phyloP scores from a whole-genome alignment of 2,888 invertebrate genomes.

The Cotesia congregata region DNA sequence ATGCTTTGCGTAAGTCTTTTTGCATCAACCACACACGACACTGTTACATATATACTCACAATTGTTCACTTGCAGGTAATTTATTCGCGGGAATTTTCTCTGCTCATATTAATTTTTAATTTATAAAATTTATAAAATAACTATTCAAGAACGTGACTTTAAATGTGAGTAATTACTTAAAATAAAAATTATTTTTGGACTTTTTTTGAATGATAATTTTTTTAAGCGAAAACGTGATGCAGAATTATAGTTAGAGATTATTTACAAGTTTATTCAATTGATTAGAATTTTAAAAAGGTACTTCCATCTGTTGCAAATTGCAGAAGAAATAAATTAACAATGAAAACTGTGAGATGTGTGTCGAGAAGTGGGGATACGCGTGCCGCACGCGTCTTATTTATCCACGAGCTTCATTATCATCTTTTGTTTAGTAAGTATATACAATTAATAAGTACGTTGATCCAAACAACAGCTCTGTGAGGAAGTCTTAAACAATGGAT shows the following conservation, averaged over 20 bases:
- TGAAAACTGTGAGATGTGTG: neutral
- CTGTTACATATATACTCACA: constrained; percentile 3
- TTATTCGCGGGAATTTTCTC: neutral
- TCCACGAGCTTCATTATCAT: constrained; percentile 18
- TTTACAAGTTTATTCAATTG: neutral
- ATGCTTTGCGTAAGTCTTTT: constrained; percentile 27
- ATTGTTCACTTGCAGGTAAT: neutral
- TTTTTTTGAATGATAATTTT: no score
- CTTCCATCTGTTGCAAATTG: neutral
- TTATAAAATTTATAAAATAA: no score
- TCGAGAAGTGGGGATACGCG: constrained; percentile 51
- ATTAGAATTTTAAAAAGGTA: neutral
- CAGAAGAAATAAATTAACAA: neutral
- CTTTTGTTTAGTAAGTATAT: neutral
- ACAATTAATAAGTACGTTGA: neutral
- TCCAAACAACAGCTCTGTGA: neutral
- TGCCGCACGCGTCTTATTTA: constrained; percentile 58
- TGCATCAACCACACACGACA: constrained; percentile 10
- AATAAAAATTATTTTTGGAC: no score
- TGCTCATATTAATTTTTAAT: no score
- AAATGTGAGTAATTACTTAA: no score
- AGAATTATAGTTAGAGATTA: neutral
- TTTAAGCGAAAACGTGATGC: neutral
- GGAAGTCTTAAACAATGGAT: no score
- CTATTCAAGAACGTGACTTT: no score